Evolutionary conservation across 2,888 invertebrate genomes (phyloP).

Genomic region (Brachyptera risi): DNA sequence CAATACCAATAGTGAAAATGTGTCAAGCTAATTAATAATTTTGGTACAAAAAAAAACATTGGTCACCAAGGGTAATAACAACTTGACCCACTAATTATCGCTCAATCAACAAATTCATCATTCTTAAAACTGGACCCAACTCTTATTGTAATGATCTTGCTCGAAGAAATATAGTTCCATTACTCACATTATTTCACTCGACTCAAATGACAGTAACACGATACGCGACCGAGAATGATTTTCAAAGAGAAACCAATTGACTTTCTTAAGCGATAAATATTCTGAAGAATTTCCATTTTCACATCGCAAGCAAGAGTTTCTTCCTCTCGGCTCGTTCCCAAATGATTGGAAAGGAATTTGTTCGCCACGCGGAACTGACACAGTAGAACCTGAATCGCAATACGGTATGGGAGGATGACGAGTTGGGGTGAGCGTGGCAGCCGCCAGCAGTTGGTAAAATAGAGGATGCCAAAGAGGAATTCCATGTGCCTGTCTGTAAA

Average conservation of each 20-base stretch:
- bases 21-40: too few relatives aligned
- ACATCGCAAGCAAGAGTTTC: constrained; percentile 6
- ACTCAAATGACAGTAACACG: too few relatives aligned
- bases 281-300: constrained; percentile 18
- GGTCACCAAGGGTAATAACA: too few relatives aligned
- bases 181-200: too few relatives aligned
- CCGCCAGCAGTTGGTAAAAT: neutral
- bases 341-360: constrained; percentile 28
- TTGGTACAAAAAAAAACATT: too few relatives aligned
- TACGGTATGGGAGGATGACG: neutral
- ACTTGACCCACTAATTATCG: too few relatives aligned
- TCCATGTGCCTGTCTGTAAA: neutral
- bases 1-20: too few relatives aligned
- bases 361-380: constrained; percentile 10
- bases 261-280: neutral
- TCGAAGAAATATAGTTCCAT: too few relatives aligned
- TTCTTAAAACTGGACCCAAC: too few relatives aligned
- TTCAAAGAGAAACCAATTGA: neutral
- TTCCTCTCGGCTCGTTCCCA: constrained; percentile 28
- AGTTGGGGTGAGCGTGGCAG: neutral
- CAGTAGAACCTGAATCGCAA: neutral
- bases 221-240: too few relatives aligned
- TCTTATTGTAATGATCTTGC: too few relatives aligned
- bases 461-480: constrained; percentile 10
- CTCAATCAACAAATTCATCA: too few relatives aligned